These are phyloP conservation scores for Cheilosia scutellata DNA, from an alignment of 2,888 invertebrate genomes.

Conservation along the genomic window DNA sequence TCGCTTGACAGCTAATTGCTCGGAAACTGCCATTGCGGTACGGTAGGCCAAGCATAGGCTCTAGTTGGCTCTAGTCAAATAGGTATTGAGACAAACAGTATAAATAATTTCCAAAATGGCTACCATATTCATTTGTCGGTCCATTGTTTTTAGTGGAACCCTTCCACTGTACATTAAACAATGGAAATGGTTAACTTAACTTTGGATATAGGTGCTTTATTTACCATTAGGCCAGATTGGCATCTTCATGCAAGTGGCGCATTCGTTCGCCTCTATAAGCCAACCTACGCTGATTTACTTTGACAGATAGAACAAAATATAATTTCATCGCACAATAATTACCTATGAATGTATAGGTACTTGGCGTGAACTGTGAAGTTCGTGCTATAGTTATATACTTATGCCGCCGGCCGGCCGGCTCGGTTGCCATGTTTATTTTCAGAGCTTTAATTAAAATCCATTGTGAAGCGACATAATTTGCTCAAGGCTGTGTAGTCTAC, in stretches of 20 bases:
- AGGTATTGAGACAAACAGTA: background rate
- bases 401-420: background rate
- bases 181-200: constrained; percentile 48
- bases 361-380: constrained; percentile 31
- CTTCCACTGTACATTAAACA: constrained; percentile 42
- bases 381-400: background rate
- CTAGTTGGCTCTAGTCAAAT: background rate
- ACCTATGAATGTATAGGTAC: background rate
- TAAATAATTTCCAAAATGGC: constrained; percentile 68
- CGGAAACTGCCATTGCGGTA: constrained; percentile 40
- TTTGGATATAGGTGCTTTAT: constrained; percentile 42
- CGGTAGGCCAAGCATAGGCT: constrained; percentile 10
- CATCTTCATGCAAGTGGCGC: constrained; percentile 65
- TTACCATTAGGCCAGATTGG: constrained; percentile 58
- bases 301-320: constrained; percentile 58
- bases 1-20: constrained; percentile 73
- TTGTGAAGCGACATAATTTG: constrained; percentile 53
- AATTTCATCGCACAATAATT: constrained; percentile 58
- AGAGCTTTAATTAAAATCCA: constrained; percentile 61
- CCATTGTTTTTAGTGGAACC: constrained; percentile 61
- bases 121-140: constrained; percentile 68
- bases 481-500: background rate
- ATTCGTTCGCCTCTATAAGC: background rate
- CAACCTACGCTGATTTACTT: constrained; percentile 43
- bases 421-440: constrained; percentile 39